These are phyloP conservation scores for Dendrocincla fuliginosa DNA, from an alignment of 2,797 vertebrate species.

Conservation along the genomic window DNA sequence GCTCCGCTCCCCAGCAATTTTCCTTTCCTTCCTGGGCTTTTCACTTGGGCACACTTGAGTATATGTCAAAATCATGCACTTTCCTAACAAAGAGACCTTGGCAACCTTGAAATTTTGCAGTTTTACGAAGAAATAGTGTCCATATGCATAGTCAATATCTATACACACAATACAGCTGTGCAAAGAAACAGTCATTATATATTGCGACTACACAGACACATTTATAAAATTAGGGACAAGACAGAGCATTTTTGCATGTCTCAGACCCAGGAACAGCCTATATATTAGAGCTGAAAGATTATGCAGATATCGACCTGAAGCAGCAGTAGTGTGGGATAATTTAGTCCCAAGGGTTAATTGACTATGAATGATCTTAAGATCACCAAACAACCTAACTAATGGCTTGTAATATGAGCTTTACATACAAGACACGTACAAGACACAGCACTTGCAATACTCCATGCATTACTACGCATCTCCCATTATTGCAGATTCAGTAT, in stretches of 20 bases:
- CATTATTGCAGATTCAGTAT: neutral
- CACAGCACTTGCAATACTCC: neutral
- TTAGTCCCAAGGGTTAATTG: constrained; percentile 63
- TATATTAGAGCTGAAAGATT: constrained; percentile 2
- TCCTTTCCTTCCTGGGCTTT: neutral
- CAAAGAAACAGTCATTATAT: neutral
- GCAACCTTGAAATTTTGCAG: neutral
- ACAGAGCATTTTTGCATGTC: neutral
- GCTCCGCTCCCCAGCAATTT: accelerated
- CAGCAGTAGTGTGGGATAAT: constrained; percentile 29
- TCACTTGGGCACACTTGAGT: neutral
- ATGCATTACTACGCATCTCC: neutral
- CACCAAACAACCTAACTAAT: constrained; percentile 15
- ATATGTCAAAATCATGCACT: accelerated
- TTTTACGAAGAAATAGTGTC: neutral
- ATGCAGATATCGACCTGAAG: neutral
- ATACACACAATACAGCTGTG: neutral
- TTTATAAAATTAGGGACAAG: neutral
- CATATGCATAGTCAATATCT: neutral
- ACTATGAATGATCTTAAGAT: constrained; percentile 53
- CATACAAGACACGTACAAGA: neutral
- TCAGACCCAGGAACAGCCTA: neutral
- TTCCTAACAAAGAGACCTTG: neutral
- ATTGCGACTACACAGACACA: no score
- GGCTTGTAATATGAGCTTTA: neutral